Base-by-base conservation (phyloP, 2,113 vertebrate genomes). In the Motacilla tschutschensis region DNA sequence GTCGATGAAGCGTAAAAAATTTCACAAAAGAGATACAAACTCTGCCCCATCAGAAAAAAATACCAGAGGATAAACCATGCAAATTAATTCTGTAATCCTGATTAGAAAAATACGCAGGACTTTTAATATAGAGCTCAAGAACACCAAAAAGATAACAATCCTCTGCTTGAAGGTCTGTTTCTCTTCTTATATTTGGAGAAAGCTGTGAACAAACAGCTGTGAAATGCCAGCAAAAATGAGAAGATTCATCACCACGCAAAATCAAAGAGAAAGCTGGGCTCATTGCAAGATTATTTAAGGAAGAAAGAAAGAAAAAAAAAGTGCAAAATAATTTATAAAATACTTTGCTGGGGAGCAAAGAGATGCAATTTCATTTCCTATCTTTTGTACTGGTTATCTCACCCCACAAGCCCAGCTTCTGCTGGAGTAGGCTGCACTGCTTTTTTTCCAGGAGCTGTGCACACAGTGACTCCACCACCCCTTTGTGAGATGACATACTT, bases 1-100 rank as follows among this genome's bases (percentile, higher is more conserved):
- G 81, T 74, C 1, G 10, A 74, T 38, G 69, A 89, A 80, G 72
- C 65, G 88, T 40, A 85, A 89, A 76, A 85, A 85, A n/a, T 82
- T 79, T 79, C 85, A 83, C 55, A 64, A 55, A 65, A 73, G 40
- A 85, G 55, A 92, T 58, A 82, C 50, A 79, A 91, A 88, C 35
- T 85, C 67, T 10, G 11, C 14, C 69, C 67, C 74, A 87, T 89
- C 75, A 60, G 67, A 91, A 87, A 73, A 89, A 84, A 69, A 90
- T 26, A 83, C 8, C 58, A 44, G 66, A 91, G 86, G 69, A 71
- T 76, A 91, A 93, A 86, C 67, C 85, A 70, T 70, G 85, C 81
- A 95, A 93, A 95, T 94, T 85, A 94, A 93, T 87, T 93, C 85
- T 87, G 91, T 94, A 94, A 96, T 95, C 90, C 93, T 91, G 86